Conservation (phyloP, 1,140 invertebrate species). For the Drosophila fuyamai region DNA sequence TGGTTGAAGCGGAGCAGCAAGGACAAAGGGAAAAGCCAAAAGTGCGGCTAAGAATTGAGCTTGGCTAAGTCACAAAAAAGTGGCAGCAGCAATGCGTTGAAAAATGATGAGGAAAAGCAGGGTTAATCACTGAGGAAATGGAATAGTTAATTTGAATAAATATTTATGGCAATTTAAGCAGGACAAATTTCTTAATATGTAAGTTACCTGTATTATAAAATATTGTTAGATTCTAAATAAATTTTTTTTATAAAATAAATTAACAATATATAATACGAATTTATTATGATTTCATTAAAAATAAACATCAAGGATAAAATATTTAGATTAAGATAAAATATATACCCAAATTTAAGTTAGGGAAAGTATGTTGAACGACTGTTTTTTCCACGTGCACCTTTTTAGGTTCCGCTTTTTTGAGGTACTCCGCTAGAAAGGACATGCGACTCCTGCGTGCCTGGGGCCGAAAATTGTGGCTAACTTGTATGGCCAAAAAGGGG, state of each 20-base stretch:
- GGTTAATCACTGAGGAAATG: conserved; percentile 10
- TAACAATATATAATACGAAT: no score
- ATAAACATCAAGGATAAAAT: not conserved
- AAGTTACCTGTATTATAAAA: no score
- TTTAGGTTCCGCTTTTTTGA: conserved; percentile 52
- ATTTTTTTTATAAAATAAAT: no score
- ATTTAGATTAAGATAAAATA: no score
- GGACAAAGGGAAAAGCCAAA: conserved; percentile 64
- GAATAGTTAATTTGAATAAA: no score
- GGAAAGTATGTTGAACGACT: no score
- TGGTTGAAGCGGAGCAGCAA: conserved; percentile 36
- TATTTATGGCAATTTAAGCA: no score
- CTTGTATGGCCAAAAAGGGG: conserved; percentile 11
- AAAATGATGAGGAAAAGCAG: conserved; percentile 23
- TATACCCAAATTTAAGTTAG: no score
- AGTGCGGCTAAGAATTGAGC: conserved; percentile 71
- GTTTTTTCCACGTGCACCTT: not conserved
- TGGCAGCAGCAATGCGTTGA: conserved; percentile 42
- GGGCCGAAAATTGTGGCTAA: conserved; percentile 41
- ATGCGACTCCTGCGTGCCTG: conserved; percentile 58
- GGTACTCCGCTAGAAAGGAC: conserved; percentile 62
- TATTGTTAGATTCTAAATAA: no score
- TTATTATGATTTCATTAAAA: not conserved
- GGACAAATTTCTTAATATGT: no score
- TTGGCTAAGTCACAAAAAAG: conserved; percentile 45